Conservation (phyloP, 2,113 vertebrate species). For the Neopipo cinnamomea region DNA sequence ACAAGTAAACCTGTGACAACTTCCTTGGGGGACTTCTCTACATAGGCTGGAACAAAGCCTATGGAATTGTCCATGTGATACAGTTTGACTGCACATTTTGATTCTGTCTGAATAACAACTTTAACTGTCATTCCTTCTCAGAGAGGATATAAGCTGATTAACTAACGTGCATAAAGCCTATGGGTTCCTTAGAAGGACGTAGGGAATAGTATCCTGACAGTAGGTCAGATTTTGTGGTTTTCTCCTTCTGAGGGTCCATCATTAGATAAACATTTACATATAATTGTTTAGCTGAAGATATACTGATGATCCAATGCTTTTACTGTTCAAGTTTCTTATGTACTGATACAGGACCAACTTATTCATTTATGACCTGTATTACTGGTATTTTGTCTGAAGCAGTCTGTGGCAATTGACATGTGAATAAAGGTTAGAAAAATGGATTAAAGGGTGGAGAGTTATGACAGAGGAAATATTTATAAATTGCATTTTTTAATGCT, state of each 20-base stretch:
- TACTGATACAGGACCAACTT: background rate
- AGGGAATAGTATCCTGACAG: background rate
- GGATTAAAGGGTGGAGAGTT: background rate
- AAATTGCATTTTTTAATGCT: background rate
- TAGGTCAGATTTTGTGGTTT: background rate
- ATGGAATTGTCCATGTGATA: background rate
- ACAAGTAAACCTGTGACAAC: too few relatives aligned
- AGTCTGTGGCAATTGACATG: background rate
- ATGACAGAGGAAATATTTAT: background rate
- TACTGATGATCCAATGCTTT: background rate
- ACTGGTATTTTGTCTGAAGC: background rate
- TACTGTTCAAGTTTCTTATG: background rate
- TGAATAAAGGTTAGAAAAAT: background rate
- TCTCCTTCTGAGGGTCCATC: background rate
- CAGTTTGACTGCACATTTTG: background rate
- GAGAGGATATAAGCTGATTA: background rate
- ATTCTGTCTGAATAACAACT: background rate
- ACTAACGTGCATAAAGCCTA: background rate
- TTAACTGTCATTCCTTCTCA: background rate
- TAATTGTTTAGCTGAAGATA: background rate
- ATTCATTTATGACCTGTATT: background rate
- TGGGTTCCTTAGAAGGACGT: background rate
- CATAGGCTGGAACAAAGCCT: background rate
- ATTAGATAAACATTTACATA: background rate
- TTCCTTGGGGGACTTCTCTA: background rate